Conservation (phyloP, 2,888 invertebrate genomes). For the Cactoblastis cactorum region DNA sequence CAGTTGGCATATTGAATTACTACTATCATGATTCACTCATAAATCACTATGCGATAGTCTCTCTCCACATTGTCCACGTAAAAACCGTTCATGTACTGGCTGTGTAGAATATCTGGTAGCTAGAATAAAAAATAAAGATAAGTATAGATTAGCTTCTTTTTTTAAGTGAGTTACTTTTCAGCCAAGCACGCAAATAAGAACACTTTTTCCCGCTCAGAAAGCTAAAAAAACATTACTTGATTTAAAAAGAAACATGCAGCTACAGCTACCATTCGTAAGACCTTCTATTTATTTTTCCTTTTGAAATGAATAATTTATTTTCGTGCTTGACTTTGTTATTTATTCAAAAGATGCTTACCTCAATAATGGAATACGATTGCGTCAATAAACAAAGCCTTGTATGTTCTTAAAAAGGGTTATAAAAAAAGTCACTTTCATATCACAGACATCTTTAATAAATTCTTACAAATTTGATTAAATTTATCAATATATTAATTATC, state of each 20-base stretch:
- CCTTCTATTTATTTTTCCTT: too few species aligned
- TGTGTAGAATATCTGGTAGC: slow-evolving; percentile 43
- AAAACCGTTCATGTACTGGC: slow-evolving; percentile 51
- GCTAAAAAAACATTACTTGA: too few species aligned
- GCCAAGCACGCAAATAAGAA: neutral
- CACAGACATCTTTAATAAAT: slow-evolving; percentile 19
- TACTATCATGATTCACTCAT: slow-evolving; percentile 34
- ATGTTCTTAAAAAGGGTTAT: slow-evolving; percentile 2
- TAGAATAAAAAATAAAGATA: slow-evolving; percentile 28
- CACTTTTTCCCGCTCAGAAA: too few species aligned
- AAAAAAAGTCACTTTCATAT: slow-evolving; percentile 10
- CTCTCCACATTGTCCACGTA: slow-evolving; percentile 55
- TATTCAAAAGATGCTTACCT: neutral
- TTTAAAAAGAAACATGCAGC: neutral
- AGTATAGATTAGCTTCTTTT: neutral
- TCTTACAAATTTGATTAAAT: too few species aligned
- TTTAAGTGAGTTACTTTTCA: neutral
- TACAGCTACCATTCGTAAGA: neutral
- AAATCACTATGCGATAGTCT: slow-evolving; percentile 52
- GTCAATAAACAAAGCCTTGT: slow-evolving; percentile 18
- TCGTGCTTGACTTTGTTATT: neutral
- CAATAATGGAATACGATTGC: neutral
- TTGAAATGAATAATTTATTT: neutral
- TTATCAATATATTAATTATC: slow-evolving; percentile 17
- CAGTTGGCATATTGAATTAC: neutral